These are phyloP conservation scores for Naso thynnoides DNA, from an alignment of 2,797 vertebrate species.

Conservation along the genomic window DNA sequence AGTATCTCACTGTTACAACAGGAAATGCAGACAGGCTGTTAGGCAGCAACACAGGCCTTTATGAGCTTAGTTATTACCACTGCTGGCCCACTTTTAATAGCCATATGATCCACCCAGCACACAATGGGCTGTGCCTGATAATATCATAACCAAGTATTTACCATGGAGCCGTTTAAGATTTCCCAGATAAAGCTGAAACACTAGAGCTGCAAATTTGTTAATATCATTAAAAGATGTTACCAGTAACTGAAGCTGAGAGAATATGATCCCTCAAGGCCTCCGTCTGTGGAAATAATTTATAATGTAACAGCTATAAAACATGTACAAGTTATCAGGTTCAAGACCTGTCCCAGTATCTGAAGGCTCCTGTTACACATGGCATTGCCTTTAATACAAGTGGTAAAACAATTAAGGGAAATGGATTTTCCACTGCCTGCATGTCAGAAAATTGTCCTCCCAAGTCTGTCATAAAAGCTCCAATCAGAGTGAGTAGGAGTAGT, in stretches of 20 bases:
- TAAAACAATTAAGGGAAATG: slow-evolving; percentile 97
- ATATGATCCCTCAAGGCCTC: slow-evolving; percentile 90
- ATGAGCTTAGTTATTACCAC: slow-evolving; percentile 85
- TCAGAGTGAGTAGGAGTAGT: slow-evolving; percentile 46
- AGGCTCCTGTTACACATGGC: slow-evolving; percentile 89
- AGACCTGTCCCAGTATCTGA: slow-evolving; percentile 89
- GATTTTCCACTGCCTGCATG: slow-evolving; percentile 87
- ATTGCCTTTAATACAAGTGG: slow-evolving; percentile 87
- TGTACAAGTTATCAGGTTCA: slow-evolving; percentile 96
- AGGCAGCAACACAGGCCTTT: slow-evolving; percentile 79
- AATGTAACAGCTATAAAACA: slow-evolving; percentile 98
- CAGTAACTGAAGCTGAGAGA: slow-evolving; percentile 94
- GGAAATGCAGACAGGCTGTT: slow-evolving; percentile 83
- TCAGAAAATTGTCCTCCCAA: slow-evolving; percentile 59
- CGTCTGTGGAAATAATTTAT: slow-evolving; percentile 98
- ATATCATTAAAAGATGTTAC: slow-evolving; percentile 99
- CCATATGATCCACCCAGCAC: slow-evolving; percentile 86
- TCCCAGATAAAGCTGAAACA: slow-evolving; percentile 97
- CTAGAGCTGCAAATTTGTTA: slow-evolving; percentile 98
- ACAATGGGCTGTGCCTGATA: slow-evolving; percentile 90
- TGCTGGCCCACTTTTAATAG: slow-evolving; percentile 84
- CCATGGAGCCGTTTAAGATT: slow-evolving; percentile 98
- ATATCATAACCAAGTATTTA: slow-evolving; percentile 97
- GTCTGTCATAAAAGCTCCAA: slow-evolving; percentile 65
- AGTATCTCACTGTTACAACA: slow-evolving; percentile 81